A percentile compares a stretch with the other conserved stretches of the same genome.
These are phyloP conservation scores for Mythimna ferrago DNA, from an alignment of 2,888 invertebrate species.

Conservation along the genomic window DNA sequence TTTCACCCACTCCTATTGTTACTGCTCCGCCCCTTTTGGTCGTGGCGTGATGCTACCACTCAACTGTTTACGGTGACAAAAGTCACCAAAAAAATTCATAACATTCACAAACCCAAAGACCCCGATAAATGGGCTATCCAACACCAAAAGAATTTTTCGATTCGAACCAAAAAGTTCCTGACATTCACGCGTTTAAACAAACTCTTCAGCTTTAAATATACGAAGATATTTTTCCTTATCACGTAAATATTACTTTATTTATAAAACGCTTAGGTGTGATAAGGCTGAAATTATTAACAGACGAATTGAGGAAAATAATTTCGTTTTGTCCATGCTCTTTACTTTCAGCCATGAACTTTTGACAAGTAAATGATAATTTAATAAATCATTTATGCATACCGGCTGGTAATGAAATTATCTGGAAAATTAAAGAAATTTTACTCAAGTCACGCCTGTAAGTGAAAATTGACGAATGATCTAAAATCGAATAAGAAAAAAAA, in stretches of 20 bases:
- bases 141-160: too few relatives aligned
- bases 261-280: neutral
- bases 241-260: conserved; percentile 5
- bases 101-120: too few relatives aligned
- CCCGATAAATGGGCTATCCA: too few relatives aligned
- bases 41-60: too few relatives aligned
- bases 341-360: conserved; percentile 33
- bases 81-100: too few relatives aligned
- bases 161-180: too few relatives aligned
- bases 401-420: neutral
- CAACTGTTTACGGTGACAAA: too few relatives aligned
- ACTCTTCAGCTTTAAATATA: too few relatives aligned
- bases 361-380: conserved; percentile 9
- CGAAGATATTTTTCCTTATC: neutral
- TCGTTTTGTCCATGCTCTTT: conserved; percentile 20
- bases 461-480: neutral
- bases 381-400: conserved; percentile 13
- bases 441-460: neutral
- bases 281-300: neutral
- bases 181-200: too few relatives aligned
- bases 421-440: neutral
- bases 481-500: neutral
- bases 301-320: conserved; percentile 17
- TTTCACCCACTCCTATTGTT: too few relatives aligned
- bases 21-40: too few relatives aligned